Conservation (phyloP, 2,113 vertebrate species). For the Osmerus eperlanus region DNA sequence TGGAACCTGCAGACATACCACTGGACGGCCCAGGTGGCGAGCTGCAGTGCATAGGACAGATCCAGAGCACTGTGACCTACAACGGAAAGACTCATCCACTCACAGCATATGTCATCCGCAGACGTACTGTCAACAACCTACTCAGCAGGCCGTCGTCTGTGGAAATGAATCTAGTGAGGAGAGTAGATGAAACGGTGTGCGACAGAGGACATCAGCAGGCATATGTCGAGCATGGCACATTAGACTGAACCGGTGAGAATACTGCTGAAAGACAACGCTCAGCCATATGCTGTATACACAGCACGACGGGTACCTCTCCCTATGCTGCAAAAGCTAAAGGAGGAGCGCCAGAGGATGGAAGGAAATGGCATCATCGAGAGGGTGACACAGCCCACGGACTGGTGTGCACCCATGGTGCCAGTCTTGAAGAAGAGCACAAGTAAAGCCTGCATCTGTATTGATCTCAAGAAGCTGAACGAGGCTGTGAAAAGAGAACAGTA, state of each 20-base stretch:
- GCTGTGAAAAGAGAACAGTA: no score
- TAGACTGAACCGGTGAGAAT: constrained; percentile 5
- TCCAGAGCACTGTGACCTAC: neutral
- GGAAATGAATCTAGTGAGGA: constrained; percentile 8
- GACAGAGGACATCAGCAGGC: neutral
- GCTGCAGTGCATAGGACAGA: neutral
- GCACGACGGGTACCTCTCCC: neutral
- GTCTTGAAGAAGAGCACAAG: no score
- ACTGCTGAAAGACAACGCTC: constrained; percentile 7
- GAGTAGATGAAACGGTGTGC: constrained; percentile 5
- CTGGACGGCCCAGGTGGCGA: constrained; percentile 1
- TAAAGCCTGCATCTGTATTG: no score
- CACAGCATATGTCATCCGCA: constrained; percentile 17
- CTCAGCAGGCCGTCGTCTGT: neutral
- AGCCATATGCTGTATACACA: constrained; percentile 26
- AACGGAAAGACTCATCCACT: constrained; percentile 10
- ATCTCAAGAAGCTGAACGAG: no score
- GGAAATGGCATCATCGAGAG: no score
- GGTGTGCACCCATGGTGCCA: no score
- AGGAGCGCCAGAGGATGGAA: no score
- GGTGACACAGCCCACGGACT: no score
- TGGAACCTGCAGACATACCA: neutral
- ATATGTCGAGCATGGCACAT: constrained; percentile 22
- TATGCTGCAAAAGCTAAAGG: no score
- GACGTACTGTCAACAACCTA: constrained; percentile 5